A percentile compares a stretch with the other conserved stretches of the same genome.
Conservation (phyloP, 1,140 invertebrate species). For the Hyles vespertilio region DNA sequence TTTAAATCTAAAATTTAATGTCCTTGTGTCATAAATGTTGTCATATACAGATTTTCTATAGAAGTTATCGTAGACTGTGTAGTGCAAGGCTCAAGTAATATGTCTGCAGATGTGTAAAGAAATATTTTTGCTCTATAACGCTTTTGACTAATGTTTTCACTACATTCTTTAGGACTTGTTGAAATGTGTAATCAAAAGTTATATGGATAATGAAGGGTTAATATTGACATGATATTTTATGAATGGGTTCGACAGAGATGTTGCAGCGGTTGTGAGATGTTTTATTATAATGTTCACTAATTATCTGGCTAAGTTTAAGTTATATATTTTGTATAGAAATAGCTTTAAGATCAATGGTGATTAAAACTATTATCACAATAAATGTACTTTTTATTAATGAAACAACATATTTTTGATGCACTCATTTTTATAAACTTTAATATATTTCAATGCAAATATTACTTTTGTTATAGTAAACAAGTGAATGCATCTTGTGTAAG, state of each 20-base stretch:
- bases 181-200: slow-evolving; percentile 13
- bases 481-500: slow-evolving; percentile 22
- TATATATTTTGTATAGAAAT: slow-evolving; percentile 69
- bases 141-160: slow-evolving; percentile 4
- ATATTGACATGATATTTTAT: slow-evolving; percentile 47
- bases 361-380: slow-evolving; percentile 60
- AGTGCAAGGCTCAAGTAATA: slow-evolving; percentile 4
- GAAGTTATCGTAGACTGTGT: slow-evolving; percentile 4
- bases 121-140: not conserved
- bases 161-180: slow-evolving; percentile 12
- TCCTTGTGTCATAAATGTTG: not conserved
- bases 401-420: not conserved
- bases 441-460: too few relatives aligned
- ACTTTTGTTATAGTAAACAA: not conserved
- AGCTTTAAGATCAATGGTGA: slow-evolving; percentile 66
- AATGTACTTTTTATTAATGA: slow-evolving; percentile 33
- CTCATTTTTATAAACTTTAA: not conserved
- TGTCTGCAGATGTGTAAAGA: slow-evolving; percentile 1
- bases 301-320: slow-evolving; percentile 71
- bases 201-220: slow-evolving; percentile 11
- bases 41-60: not conserved
- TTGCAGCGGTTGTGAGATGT: slow-evolving; percentile 74
- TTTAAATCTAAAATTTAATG: not conserved
- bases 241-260: slow-evolving; percentile 51
- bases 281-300: slow-evolving; percentile 72